phyloP scores from a whole-genome alignment of 2,888 invertebrate genomes.

The Tryphoninae sp. region DNA sequence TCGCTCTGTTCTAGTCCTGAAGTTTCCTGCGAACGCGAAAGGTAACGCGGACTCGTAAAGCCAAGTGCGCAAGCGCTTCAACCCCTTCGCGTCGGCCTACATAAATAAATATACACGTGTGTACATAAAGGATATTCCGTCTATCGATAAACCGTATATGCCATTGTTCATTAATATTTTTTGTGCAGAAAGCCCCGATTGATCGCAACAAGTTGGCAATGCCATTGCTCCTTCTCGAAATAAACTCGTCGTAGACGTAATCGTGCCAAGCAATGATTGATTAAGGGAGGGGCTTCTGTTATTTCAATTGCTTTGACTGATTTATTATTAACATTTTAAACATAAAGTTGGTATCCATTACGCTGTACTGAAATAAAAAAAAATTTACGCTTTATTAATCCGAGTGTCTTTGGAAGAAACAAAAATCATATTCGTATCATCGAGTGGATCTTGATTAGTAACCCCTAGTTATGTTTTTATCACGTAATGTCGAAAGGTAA shows the following conservation, averaged over 20 bases:
- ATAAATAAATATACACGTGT: slow-evolving; percentile 22
- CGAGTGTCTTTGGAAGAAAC: too few relatives aligned
- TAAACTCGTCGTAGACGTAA: neutral
- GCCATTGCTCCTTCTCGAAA: neutral
- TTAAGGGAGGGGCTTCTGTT: neutral
- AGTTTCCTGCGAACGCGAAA: slow-evolving; percentile 23
- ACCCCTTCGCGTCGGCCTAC: slow-evolving; percentile 45
- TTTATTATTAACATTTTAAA: too few relatives aligned
- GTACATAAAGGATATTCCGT: slow-evolving; percentile 21
- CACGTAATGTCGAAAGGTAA: too few relatives aligned
- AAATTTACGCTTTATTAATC: too few relatives aligned
- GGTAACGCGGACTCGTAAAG: slow-evolving; percentile 18
- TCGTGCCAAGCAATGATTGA: neutral
- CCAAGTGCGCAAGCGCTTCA: slow-evolving; percentile 58
- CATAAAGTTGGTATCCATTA: too few relatives aligned
- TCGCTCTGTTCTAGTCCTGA: slow-evolving; percentile 43
- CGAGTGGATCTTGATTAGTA: too few relatives aligned
- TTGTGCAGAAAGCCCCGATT: slow-evolving; percentile 13
- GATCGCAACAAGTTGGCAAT: slow-evolving; percentile 39
- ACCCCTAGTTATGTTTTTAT: too few relatives aligned
- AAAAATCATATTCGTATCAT: too few relatives aligned
- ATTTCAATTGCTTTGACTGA: neutral
- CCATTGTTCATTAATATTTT: slow-evolving; percentile 49
- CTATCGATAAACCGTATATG: slow-evolving; percentile 24
- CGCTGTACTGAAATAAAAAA: too few relatives aligned